Base-by-base conservation (phyloP, 2,797 vertebrate species). In the Cossypha heuglini region DNA sequence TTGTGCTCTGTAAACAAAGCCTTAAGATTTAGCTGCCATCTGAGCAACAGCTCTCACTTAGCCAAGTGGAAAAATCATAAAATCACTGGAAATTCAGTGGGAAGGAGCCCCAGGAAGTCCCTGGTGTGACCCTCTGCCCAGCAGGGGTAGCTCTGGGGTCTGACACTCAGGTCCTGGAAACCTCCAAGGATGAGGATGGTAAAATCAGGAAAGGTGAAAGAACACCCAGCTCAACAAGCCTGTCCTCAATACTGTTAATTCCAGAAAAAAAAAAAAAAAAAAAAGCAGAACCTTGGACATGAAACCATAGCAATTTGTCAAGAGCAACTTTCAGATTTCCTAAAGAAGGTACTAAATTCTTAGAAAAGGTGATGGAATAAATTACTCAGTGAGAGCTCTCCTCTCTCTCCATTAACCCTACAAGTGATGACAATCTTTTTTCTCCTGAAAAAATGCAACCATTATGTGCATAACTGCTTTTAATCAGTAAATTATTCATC, bases 121-220 rank as follows among this genome's bases (percentile, higher is more conserved):
- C 45, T 35, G 45, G 25, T 28, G 22, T 20, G 55, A 76, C 1
- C 20, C 42, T 29, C 19, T 52, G 31, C 12, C 28, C 46, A 54
- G 10, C 15, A 76, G 12, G 15, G 13, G 13, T 19, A 86, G 6
- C 21, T 42, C 40, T 62, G 51, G 24, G 9, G 1, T 59, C 40
- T 73, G 55, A 49, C 13, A 2, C 5, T 37, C 49, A 13, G 10
- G 21, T 28, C 49, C 42, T 31, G 29, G 31, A 81, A 24, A 69
- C 3, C 21, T 43, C 38, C 24, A 18, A 21, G 33, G 10, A 18
- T 1, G 3, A 28, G 57, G n/a, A 31, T 0, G 0, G 15, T 10
- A 33, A 37, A 73, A 16, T 13, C 10, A 62, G 37, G 1, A 75
- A 84, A 29, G 22, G 12, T 37, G 31, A 38, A 68, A 61, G 25